These are phyloP conservation scores for Acromyrmex charruanus DNA, from an alignment of 1,140 invertebrate species.

Conservation along the genomic window DNA sequence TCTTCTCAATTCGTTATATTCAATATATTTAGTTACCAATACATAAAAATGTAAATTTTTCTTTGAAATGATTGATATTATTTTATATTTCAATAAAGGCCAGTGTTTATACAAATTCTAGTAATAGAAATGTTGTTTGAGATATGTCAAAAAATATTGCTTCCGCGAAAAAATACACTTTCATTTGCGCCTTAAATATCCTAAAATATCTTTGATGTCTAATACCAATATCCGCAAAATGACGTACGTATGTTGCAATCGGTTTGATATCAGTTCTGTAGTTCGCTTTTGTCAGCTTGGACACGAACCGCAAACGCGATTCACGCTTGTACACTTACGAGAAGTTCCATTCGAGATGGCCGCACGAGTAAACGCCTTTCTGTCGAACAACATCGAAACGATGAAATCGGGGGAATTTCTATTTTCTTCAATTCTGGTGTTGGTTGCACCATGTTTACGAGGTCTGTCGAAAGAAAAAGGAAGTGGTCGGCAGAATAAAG, in stretches of 20 bases:
- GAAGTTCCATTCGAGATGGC: conserved; percentile 22
- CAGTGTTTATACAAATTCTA: background rate
- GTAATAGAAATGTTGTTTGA: background rate
- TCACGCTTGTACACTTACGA: background rate
- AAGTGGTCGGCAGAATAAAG: conserved; percentile 42
- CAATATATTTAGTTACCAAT: background rate
- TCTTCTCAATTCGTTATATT: background rate
- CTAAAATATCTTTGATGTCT: conserved; percentile 4
- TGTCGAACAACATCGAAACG: conserved; percentile 22
- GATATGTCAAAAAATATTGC: background rate
- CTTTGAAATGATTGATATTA: background rate
- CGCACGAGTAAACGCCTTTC: conserved; percentile 30
- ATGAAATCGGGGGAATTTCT: conserved; percentile 64
- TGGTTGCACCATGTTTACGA: conserved; percentile 51
- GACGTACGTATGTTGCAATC: background rate
- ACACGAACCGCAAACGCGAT: background rate
- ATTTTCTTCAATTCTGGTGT: conserved; percentile 48
- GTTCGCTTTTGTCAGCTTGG: conserved; percentile 19
- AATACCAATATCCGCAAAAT: background rate
- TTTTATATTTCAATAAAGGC: background rate
- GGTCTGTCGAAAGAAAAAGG: conserved; percentile 25
- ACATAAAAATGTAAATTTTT: background rate
- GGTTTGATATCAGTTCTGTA: background rate
- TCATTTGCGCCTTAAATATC: background rate
- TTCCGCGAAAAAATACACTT: background rate